Conservation (phyloP, 1,140 invertebrate genomes). For the Portunus trituberculatus region DNA sequence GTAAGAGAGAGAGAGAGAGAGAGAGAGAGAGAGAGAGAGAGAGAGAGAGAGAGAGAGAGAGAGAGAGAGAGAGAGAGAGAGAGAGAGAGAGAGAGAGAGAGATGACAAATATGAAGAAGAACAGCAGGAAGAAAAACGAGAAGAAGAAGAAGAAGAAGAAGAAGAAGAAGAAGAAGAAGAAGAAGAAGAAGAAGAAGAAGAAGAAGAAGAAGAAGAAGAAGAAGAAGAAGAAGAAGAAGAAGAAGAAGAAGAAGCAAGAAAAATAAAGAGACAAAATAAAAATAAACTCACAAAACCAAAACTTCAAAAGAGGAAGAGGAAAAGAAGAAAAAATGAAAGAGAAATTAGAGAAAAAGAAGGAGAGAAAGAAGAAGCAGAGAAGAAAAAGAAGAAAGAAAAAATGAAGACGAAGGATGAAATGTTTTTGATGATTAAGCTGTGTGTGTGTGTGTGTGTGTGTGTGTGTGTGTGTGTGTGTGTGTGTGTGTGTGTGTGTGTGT, state of each 20-base stretch:
- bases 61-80: background rate
- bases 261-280: background rate
- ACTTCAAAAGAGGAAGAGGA: background rate
- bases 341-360: background rate
- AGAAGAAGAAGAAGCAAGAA: background rate
- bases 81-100: no score
- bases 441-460: background rate
- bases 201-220: background rate
- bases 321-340: background rate
- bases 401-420: no score
- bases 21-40: background rate
- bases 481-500: slow-evolving; percentile 33
- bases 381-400: background rate
- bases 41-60: background rate
- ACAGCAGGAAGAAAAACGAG: background rate
- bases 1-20: background rate
- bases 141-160: background rate
- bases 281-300: background rate
- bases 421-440: background rate
- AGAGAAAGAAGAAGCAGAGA: background rate
- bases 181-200: slow-evolving; percentile 23
- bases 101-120: background rate
- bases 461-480: slow-evolving; percentile 15
- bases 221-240: background rate
- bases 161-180: background rate